These are phyloP conservation scores for Porites evermanni DNA, from an alignment of 92 coral and sea anemone species.

Conservation along the genomic window DNA sequence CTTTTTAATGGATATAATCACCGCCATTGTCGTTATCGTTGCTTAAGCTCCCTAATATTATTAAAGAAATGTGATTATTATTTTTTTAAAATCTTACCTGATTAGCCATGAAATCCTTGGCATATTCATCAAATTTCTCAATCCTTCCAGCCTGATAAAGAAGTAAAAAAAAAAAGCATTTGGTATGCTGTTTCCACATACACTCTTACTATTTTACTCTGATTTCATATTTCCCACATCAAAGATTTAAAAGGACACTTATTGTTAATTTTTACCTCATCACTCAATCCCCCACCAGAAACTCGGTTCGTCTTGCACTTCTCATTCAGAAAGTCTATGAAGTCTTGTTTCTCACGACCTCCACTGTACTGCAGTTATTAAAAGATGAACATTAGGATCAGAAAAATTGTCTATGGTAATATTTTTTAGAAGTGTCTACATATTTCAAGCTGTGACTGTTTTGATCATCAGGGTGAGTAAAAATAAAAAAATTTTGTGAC, in stretches of 20 bases:
- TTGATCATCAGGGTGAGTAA: too few species aligned
- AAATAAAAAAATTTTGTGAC: too few species aligned
- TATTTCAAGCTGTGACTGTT: too few species aligned
- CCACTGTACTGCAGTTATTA: conserved; percentile 63
- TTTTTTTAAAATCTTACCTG: conserved; percentile 42
- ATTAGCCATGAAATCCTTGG: conserved; percentile 83
- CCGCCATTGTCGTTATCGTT: too few species aligned
- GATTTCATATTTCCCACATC: too few species aligned
- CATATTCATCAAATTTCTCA: conserved; percentile 79
- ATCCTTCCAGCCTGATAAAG: conserved; percentile 86
- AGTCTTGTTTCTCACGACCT: conserved; percentile 83
- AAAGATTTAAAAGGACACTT: too few species aligned
- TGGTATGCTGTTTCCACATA: not conserved
- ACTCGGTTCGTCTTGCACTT: conserved; percentile 85
- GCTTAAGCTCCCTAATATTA: not conserved
- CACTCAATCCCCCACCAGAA: conserved; percentile 86
- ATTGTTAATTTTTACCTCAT: conserved; percentile 56
- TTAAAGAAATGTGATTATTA: not conserved
- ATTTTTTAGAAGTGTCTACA: too few species aligned
- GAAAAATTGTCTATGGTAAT: not conserved
- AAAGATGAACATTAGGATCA: not conserved
- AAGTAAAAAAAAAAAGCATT: not conserved
- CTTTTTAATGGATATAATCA: too few species aligned
- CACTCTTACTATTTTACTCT: too few species aligned
- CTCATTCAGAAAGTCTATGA: conserved; percentile 85